Conservation (phyloP, 2,888 invertebrate species). For the Falcaria lacertinaria region DNA sequence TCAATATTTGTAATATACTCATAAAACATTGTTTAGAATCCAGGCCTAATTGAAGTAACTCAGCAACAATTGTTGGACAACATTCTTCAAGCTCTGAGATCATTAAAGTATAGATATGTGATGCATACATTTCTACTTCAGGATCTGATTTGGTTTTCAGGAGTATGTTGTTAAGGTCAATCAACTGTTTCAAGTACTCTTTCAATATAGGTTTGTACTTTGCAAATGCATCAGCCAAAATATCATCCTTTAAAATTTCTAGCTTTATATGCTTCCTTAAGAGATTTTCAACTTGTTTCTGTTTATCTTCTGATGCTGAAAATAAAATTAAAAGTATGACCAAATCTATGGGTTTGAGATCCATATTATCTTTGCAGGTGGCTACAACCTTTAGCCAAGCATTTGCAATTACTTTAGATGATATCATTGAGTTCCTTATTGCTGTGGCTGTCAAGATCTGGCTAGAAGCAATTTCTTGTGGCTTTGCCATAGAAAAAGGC, state of each 20-base stretch:
- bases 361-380: slow-evolving; percentile 62
- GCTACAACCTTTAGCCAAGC: slow-evolving; percentile 80
- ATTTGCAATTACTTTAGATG: slow-evolving; percentile 76
- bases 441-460: slow-evolving; percentile 80
- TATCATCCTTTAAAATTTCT: slow-evolving; percentile 77
- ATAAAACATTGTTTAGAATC: slow-evolving; percentile 59
- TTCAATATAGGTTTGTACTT: slow-evolving; percentile 78
- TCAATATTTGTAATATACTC: slow-evolving; percentile 56
- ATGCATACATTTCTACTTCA: slow-evolving; percentile 78
- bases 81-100: slow-evolving; percentile 62
- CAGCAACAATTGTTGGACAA: slow-evolving; percentile 59
- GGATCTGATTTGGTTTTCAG: slow-evolving; percentile 72
- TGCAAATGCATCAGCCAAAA: slow-evolving; percentile 77
- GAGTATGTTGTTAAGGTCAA: slow-evolving; percentile 78
- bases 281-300: slow-evolving; percentile 80
- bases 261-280: slow-evolving; percentile 82
- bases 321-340: slow-evolving; percentile 83
- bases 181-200: slow-evolving; percentile 74
- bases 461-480: slow-evolving; percentile 76
- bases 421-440: slow-evolving; percentile 77
- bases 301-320: slow-evolving; percentile 79
- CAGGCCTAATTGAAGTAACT: slow-evolving; percentile 58
- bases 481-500: slow-evolving; percentile 55
- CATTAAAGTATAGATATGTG: slow-evolving; percentile 76
- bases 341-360: slow-evolving; percentile 84